Conservation (phyloP, 1,140 invertebrate species). For the Lysiphlebus fabarum region DNA sequence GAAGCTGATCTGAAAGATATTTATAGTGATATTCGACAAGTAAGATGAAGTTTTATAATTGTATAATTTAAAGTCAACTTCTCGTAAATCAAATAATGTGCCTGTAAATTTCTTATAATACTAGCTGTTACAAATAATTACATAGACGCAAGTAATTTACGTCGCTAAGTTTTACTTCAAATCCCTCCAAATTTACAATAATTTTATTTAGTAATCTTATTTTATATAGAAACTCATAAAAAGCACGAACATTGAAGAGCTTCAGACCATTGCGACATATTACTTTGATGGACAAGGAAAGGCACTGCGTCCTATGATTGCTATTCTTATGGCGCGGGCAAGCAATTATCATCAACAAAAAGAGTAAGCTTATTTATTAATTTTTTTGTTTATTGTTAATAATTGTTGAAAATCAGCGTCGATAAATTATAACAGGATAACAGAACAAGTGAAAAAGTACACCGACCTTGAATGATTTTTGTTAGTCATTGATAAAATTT, state of each 20-base stretch:
- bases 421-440: constrained; percentile 27
- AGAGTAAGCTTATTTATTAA: constrained; percentile 61
- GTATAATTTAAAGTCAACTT: too few species aligned
- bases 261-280: constrained; percentile 86
- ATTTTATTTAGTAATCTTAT: constrained; percentile 19
- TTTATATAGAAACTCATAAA: constrained; percentile 68
- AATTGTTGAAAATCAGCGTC: background rate
- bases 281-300: constrained; percentile 97
- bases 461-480: too few species aligned
- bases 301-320: constrained; percentile 88
- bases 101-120: too few species aligned
- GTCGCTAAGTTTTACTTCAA: too few species aligned
- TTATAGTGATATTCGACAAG: constrained; percentile 77
- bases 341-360: constrained; percentile 87
- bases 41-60: too few species aligned
- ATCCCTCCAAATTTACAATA: background rate
- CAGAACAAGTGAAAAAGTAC: too few species aligned
- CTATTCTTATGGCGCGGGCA: constrained; percentile 86
- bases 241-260: constrained; percentile 75
- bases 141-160: too few species aligned
- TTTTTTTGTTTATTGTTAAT: constrained; percentile 16
- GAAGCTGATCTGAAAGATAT: constrained; percentile 81
- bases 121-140: too few species aligned
- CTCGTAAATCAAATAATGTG: too few species aligned
- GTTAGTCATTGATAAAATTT: too few species aligned